Conservation (phyloP, 2,797 vertebrate genomes). For the Chlorospingus flavigularis region DNA sequence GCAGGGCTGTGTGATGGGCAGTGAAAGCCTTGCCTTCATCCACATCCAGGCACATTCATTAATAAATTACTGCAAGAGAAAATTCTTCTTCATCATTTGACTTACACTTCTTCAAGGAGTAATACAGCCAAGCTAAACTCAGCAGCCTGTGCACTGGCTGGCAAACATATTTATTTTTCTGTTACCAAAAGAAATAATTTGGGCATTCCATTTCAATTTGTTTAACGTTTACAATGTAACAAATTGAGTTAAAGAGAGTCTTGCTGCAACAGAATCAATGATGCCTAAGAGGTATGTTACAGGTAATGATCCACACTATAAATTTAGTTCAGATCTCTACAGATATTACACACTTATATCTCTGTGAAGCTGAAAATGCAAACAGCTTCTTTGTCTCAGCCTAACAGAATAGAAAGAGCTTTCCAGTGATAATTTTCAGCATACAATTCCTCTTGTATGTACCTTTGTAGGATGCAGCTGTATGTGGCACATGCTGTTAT, state of each 20-base stretch:
- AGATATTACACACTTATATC: background rate
- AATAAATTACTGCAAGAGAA: background rate
- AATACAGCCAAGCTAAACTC: background rate
- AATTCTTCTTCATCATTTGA: background rate
- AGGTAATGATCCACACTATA: background rate
- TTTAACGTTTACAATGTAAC: background rate
- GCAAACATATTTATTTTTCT: background rate
- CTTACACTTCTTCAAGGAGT: background rate
- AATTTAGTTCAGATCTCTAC: background rate
- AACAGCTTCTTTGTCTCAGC: background rate
- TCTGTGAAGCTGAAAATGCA: background rate
- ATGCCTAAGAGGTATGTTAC: background rate
- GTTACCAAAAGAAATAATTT: background rate
- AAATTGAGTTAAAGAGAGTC: background rate
- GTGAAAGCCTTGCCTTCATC: background rate
- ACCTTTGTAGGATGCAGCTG: background rate
- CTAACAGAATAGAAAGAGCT: background rate
- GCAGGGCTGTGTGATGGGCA: background rate
- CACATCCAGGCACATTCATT: background rate
- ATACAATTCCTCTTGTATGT: background rate
- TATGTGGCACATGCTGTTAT: background rate
- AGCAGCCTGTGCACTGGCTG: background rate
- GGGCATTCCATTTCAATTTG: background rate
- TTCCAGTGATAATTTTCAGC: background rate
- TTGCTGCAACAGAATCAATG: background rate